phyloP scores from a whole-genome alignment of 2,113 vertebrate species.

The Mormyrus lacerda region DNA sequence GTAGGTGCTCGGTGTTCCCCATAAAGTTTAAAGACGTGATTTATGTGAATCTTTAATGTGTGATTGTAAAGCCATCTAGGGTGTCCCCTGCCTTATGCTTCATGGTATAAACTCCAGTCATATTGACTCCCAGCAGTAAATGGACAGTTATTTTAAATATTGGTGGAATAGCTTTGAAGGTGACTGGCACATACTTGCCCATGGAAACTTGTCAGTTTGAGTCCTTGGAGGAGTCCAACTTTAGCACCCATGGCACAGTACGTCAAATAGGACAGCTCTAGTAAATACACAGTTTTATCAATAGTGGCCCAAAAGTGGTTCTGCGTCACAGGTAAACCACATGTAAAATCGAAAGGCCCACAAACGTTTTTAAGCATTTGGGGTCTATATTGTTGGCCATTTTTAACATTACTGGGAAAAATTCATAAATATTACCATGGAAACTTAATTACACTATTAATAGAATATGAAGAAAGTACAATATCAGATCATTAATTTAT shows the following conservation, averaged over 20 bases:
- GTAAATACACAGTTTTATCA: background rate
- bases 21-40: background rate
- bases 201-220: background rate
- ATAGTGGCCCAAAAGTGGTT: background rate
- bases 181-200: background rate
- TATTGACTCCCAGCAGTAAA: background rate
- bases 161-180: background rate
- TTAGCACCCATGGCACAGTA: background rate
- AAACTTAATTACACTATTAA: background rate
- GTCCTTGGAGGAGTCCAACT: background rate
- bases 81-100: background rate
- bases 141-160: background rate
- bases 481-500: background rate
- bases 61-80: background rate
- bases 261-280: background rate
- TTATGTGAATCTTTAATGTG: background rate
- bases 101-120: background rate
- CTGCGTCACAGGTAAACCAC: background rate
- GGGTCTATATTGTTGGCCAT: background rate
- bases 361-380: background rate
- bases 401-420: background rate
- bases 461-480: background rate
- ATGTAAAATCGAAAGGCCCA: background rate
- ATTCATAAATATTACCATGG: background rate
- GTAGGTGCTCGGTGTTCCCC: background rate